Percentiles rank a stretch among this genome's conserved stretches.
phyloP scores from a whole-genome alignment of 2,797 vertebrate genomes.

The Chlorospingus semifuscus region DNA sequence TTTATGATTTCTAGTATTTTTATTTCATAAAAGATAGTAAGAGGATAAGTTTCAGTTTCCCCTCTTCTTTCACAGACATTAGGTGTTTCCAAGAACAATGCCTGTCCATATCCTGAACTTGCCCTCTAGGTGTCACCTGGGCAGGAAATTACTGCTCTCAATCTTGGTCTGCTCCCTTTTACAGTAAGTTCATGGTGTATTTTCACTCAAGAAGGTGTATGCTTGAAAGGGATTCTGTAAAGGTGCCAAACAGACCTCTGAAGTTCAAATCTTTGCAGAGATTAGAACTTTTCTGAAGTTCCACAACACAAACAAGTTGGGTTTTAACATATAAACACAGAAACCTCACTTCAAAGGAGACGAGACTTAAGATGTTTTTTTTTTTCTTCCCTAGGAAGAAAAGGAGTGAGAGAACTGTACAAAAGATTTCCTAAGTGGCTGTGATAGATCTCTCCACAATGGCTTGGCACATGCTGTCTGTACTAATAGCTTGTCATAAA shows the following conservation, averaged over 20 bases:
- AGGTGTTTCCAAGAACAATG: background rate
- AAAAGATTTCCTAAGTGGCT: background rate
- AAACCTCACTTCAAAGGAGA: background rate
- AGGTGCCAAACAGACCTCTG: background rate
- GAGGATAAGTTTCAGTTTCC: background rate
- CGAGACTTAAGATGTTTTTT: background rate
- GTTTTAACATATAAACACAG: background rate
- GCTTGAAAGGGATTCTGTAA: background rate
- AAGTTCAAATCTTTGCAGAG: background rate
- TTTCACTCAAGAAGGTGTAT: background rate
- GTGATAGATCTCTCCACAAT: background rate
- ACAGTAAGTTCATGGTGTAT: background rate
- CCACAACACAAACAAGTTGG: background rate
- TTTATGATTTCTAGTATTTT: background rate
- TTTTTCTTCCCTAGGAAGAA: background rate
- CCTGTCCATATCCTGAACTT: fast-evolving
- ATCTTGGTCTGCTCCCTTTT: background rate
- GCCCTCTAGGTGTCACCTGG: background rate
- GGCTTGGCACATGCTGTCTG: background rate
- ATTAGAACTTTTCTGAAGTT: background rate
- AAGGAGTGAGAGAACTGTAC: background rate
- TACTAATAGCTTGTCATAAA: background rate
- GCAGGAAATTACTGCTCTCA: background rate
- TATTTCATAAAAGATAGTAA: background rate
- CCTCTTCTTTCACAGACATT: background rate